phyloP scores from a whole-genome alignment of 2,797 vertebrate species.

The Philypnodon macrostomus region DNA sequence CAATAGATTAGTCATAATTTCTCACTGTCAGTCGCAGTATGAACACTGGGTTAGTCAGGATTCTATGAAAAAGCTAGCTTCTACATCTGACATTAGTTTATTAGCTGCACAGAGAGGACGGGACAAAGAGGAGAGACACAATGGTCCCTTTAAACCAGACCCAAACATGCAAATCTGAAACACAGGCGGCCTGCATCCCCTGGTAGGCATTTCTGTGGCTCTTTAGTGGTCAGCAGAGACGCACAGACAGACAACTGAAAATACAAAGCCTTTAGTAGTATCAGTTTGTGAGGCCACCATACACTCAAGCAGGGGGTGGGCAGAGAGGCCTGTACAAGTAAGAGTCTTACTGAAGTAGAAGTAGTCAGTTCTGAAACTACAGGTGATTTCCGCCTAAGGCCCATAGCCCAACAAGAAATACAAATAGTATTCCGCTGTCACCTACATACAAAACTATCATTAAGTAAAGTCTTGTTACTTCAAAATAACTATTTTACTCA shows the following conservation, averaged over 20 bases:
- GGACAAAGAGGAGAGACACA: constrained; percentile 15
- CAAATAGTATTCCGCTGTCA: too few relatives aligned
- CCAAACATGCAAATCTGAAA: constrained; percentile 29
- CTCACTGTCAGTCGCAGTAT: constrained; percentile 2
- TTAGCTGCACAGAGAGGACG: constrained; percentile 12
- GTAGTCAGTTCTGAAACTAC: too few relatives aligned
- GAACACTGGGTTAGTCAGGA: constrained; percentile 17
- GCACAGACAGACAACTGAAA: constrained; percentile 55
- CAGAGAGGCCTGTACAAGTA: too few relatives aligned
- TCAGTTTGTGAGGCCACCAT: constrained; percentile 23
- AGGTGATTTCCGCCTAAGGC: too few relatives aligned
- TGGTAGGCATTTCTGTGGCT: constrained; percentile 61
- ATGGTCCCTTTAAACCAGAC: constrained; percentile 30
- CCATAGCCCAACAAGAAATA: too few relatives aligned
- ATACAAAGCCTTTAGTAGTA: constrained; percentile 56
- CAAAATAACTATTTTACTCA: too few relatives aligned
- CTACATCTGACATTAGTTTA: constrained; percentile 17
- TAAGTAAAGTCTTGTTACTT: too few relatives aligned
- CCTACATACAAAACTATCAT: too few relatives aligned
- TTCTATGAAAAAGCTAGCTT: constrained; percentile 19
- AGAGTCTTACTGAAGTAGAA: too few relatives aligned
- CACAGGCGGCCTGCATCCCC: constrained; percentile 42
- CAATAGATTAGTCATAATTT: constrained; percentile 10
- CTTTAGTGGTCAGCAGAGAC: constrained; percentile 64
- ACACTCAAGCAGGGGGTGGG: constrained; percentile 21